These are phyloP conservation scores for Hippocampus mohnikei DNA, from an alignment of 2,113 vertebrate species.

Conservation along the genomic window DNA sequence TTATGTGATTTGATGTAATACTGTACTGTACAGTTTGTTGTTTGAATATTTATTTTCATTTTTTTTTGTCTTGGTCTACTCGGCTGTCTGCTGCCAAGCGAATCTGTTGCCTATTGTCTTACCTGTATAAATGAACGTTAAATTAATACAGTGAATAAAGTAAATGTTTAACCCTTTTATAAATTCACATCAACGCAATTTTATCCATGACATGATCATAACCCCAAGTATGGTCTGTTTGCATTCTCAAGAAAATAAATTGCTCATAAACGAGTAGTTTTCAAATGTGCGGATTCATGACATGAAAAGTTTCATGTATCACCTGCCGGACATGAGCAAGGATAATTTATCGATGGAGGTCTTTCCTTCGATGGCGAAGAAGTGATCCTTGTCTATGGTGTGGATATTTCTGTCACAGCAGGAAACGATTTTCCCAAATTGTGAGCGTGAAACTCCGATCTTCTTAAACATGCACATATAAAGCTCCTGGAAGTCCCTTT, in stretches of 20 bases:
- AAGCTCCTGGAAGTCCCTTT: constrained; percentile 85
- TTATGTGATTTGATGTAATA: too few relatives aligned
- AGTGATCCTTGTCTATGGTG: constrained; percentile 84
- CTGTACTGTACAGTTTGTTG: too few relatives aligned
- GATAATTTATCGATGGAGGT: constrained; percentile 93
- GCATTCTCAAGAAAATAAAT: neutral
- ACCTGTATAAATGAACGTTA: too few relatives aligned
- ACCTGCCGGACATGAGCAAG: constrained; percentile 92
- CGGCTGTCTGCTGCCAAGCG: too few relatives aligned
- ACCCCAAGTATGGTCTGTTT: neutral
- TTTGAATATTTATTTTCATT: too few relatives aligned
- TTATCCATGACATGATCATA: too few relatives aligned
- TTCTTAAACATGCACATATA: constrained; percentile 84
- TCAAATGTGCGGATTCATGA: neutral
- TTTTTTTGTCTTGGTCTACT: too few relatives aligned
- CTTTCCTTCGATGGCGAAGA: constrained; percentile 90
- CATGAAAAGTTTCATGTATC: neutral
- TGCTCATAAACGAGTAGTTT: neutral
- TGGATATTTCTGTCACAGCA: constrained; percentile 82
- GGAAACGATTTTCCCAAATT: constrained; percentile 83
- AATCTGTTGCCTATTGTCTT: too few relatives aligned
- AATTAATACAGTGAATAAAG: neutral
- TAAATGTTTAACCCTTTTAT: neutral
- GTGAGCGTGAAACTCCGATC: constrained; percentile 81
- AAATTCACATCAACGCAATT: neutral